Evolutionary conservation across 2,888 invertebrate species (phyloP).

Genomic region (Tinea semifulvella): DNA sequence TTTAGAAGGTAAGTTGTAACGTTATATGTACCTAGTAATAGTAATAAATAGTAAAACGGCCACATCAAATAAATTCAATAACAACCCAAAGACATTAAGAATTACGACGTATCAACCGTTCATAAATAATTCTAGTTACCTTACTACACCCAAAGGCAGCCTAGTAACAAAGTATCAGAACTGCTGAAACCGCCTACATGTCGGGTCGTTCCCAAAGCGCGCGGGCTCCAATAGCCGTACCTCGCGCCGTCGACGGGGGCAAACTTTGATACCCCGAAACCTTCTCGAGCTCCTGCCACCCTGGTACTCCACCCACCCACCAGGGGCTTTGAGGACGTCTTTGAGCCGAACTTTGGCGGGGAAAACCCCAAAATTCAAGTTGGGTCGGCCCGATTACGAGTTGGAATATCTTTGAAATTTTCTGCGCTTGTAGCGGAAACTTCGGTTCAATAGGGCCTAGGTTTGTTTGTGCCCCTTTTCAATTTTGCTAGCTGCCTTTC

Average conservation of each 20-base stretch:
- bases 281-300: constrained; percentile 37
- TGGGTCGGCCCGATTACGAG: constrained; percentile 54
- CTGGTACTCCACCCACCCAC: constrained; percentile 51
- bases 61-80: constrained; percentile 10
- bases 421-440: constrained; percentile 45
- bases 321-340: constrained; percentile 62
- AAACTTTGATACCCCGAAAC: constrained; percentile 59
- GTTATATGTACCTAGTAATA: too few species aligned
- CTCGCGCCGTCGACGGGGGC: constrained; percentile 48
- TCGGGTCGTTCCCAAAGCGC: constrained; percentile 12
- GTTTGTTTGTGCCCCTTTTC: constrained; percentile 10
- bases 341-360: constrained; percentile 58
- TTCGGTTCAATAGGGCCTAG: constrained; percentile 14
- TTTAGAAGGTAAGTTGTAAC: too few species aligned
- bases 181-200: constrained; percentile 37
- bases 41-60: constrained; percentile 1
- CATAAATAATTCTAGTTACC: constrained; percentile 5
- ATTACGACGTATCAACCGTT: constrained; percentile 8
- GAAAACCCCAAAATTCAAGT: constrained; percentile 64
- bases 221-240: constrained; percentile 12
- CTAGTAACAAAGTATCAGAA: constrained; percentile 46
- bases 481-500: constrained; percentile 4
- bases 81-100: constrained; percentile 8
- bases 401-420: constrained; percentile 60
- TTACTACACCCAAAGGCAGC: not conserved